A percentile compares a stretch with the other conserved stretches of the same genome.
Evolutionary conservation across 2,888 invertebrate species (phyloP).

Genomic region (Serrognathus titanus): DNA sequence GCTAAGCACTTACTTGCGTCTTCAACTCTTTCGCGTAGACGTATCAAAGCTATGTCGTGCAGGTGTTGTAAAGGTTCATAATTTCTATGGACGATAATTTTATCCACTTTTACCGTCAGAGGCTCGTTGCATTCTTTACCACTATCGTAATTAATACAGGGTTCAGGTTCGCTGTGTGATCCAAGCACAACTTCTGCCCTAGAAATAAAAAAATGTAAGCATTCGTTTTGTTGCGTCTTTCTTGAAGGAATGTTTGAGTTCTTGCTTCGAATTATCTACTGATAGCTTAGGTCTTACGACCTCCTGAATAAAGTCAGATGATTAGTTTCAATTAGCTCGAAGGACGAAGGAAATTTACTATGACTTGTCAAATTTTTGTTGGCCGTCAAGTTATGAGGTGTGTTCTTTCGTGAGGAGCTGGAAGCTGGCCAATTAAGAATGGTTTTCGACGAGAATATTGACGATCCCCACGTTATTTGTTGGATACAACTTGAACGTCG

Average conservation of each 20-base stretch:
- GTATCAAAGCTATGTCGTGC: constrained; percentile 52
- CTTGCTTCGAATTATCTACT: no score
- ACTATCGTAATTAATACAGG: constrained; percentile 47
- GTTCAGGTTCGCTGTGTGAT: constrained; percentile 51
- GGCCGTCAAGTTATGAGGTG: not conserved
- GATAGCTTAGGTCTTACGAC: no score
- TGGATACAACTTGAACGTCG: no score
- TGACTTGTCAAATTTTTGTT: no score
- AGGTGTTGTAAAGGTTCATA: constrained; percentile 42
- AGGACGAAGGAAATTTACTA: no score
- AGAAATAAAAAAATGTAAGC: constrained; percentile 18
- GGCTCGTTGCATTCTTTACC: constrained; percentile 47
- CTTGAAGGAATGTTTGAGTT: not conserved
- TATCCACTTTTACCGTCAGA: constrained; percentile 45
- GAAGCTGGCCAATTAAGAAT: no score
- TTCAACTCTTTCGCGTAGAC: constrained; percentile 43
- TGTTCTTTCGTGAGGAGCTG: no score
- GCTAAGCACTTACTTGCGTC: constrained; percentile 44
- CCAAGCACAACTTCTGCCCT: constrained; percentile 46
- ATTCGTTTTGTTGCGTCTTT: not conserved
- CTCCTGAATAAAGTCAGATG: no score
- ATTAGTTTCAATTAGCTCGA: no score
- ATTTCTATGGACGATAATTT: constrained; percentile 46
- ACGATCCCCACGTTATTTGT: no score
- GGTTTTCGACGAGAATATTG: no score